These are phyloP conservation scores for Ptychoptera contaminata DNA, from an alignment of 2,888 invertebrate species.

Conservation along the genomic window DNA sequence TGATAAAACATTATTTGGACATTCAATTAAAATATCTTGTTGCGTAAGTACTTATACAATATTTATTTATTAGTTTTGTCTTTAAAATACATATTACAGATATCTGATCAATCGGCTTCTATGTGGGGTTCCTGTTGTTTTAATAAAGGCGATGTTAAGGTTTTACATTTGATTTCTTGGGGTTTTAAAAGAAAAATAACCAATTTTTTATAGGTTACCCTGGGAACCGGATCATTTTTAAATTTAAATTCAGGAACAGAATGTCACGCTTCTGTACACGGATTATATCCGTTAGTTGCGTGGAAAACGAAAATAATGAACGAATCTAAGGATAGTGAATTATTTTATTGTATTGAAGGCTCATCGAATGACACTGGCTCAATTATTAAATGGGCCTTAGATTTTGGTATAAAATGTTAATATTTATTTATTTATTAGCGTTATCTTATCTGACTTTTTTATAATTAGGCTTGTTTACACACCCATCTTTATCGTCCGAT, in stretches of 20 bases:
- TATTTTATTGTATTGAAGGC: conserved; percentile 71
- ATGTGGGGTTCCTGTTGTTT: conserved; percentile 79
- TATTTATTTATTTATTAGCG: not conserved
- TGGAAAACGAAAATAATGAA: conserved; percentile 39
- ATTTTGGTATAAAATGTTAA: conserved; percentile 36
- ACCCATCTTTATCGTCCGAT: conserved; percentile 45
- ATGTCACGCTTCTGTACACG: conserved; percentile 68
- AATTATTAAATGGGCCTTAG: conserved; percentile 70
- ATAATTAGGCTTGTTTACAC: conserved; percentile 42
- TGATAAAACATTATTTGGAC: conserved; percentile 51
- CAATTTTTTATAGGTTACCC: too few relatives aligned
- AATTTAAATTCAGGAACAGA: conserved; percentile 62
- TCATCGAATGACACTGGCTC: conserved; percentile 78
- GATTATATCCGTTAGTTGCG: conserved; percentile 81
- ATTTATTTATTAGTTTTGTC: conserved; percentile 1
- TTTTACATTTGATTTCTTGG: too few relatives aligned
- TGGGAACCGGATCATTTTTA: conserved; percentile 86
- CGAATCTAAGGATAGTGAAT: conserved; percentile 31
- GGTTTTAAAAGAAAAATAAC: too few relatives aligned
- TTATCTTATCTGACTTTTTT: too few relatives aligned
- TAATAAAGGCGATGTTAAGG: conserved; percentile 59
- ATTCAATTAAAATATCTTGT: conserved; percentile 58
- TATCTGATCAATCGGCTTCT: conserved; percentile 65
- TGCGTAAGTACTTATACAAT: conserved; percentile 40
- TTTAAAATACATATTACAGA: conserved; percentile 13